These are phyloP conservation scores for Plectrocnemia conspersa DNA, from an alignment of 1,140 invertebrate species.

Conservation along the genomic window DNA sequence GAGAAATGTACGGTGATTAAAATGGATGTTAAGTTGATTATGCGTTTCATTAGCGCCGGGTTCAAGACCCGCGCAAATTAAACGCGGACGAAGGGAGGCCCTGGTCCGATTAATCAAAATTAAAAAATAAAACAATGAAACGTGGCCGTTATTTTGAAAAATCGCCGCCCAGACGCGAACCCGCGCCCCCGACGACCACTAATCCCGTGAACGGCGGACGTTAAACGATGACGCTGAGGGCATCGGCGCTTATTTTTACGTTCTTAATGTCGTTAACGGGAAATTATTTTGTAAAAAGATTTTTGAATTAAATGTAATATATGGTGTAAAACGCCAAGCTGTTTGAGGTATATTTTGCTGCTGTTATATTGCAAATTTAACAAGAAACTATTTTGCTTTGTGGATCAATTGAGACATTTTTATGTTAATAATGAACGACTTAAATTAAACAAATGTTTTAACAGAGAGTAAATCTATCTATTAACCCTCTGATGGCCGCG, in stretches of 20 bases:
- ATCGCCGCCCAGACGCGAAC: background rate
- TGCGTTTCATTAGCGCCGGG: conserved; percentile 11
- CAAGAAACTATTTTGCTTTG: no score
- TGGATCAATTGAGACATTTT: no score
- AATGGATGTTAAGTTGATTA: conserved; percentile 11
- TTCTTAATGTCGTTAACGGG: background rate
- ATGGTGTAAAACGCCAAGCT: no score
- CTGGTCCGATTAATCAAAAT: conserved; percentile 33
- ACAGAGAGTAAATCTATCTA: no score
- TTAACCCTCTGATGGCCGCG: no score
- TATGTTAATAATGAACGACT: no score
- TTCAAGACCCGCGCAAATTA: conserved; percentile 9
- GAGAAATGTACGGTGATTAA: background rate
- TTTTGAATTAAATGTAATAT: background rate
- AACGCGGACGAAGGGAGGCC: conserved; percentile 7
- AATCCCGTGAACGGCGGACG: conserved; percentile 20
- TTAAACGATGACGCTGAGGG: no score
- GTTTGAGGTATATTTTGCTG: no score
- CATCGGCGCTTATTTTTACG: no score
- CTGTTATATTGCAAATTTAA: no score
- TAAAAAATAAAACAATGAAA: conserved; percentile 26
- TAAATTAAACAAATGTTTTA: no score
- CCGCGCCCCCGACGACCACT: conserved; percentile 13
- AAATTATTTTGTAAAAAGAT: background rate
- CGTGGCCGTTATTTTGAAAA: background rate